Base-by-base conservation (phyloP, 2,113 vertebrate genomes). In the Trogon surrucura region DNA sequence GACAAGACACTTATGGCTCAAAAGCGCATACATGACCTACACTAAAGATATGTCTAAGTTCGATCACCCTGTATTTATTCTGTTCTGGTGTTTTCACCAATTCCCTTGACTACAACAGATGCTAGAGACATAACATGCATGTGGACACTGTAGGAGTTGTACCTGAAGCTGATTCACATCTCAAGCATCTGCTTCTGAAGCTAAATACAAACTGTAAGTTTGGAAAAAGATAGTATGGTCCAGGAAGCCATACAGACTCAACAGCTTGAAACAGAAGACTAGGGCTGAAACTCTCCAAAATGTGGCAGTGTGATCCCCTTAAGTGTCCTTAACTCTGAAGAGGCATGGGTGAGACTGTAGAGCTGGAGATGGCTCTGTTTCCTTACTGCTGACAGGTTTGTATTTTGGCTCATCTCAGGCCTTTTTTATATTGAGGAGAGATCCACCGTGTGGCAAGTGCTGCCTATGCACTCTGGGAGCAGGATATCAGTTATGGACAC, bases 61-160 rank as follows among this genome's bases (percentile, higher is more conserved):
- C 60, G 11, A 11, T 38, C 45, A 54, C 26, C 13, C 3, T 74
- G 1, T 48, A 26, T 77, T 83, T 67, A 29, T 69, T 77, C 18
- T 69, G 1, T 30, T 64, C 23, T 41, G 11, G 8, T 65, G 6
- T 89, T 79, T 72, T 17, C 16, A 30, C 21, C 1, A 3, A 30
- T 79, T 71, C 10, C 23, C 0, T 0, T 75, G 45, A 53, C 34
- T 69, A 30, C 11, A 82, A 23, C 0, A 2, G 38, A 11, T 87
- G 16, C 8, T 47, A 74, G 64, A 73, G 50, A 88, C 5, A 18
- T 29, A 54, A 20, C 0, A 2, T 48, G 23, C 9, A 29, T 5
- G 2, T 23, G 13, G n/a, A 54, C 45, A 67, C 30, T 23, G 25
- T 23, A 27, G 19, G 45, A 50, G 2, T 27, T 88, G 21, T 69